These are phyloP conservation scores for Papilio dardanus DNA, from an alignment of 1,140 invertebrate species.

Conservation along the genomic window DNA sequence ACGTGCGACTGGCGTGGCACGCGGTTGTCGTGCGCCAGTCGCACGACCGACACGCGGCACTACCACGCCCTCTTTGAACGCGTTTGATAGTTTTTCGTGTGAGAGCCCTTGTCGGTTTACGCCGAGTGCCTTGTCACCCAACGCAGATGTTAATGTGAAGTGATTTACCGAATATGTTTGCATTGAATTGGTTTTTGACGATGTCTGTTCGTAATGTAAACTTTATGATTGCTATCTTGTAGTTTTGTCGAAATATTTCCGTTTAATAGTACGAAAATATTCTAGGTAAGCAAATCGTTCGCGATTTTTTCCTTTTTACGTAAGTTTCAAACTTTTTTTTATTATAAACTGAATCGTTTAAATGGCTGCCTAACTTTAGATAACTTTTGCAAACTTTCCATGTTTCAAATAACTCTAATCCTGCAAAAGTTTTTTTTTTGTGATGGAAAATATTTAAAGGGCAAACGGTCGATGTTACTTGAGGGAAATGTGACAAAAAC, in stretches of 20 bases:
- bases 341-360: background rate
- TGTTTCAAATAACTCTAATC: background rate
- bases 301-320: background rate
- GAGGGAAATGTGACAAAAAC: too few species aligned
- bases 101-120: conserved; percentile 50
- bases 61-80: conserved; percentile 56
- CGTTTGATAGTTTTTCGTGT: conserved; percentile 53
- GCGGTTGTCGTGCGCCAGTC: conserved; percentile 49
- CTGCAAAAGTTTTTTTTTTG: background rate
- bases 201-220: conserved; percentile 7
- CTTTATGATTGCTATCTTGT: background rate
- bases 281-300: background rate
- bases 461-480: background rate
- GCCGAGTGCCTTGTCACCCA: conserved; percentile 10
- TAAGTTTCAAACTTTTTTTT: background rate
- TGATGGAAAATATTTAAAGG: background rate
- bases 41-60: conserved; percentile 50
- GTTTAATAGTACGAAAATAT: background rate
- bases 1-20: conserved; percentile 48
- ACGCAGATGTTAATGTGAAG: conserved; percentile 29
- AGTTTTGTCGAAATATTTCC: conserved; percentile 26
- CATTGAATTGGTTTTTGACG: conserved; percentile 15
- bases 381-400: background rate
- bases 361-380: background rate
- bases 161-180: conserved; percentile 11